Evolutionary conservation across 2,888 invertebrate genomes (phyloP).

Genomic region (Ophion ventricosus): DNA sequence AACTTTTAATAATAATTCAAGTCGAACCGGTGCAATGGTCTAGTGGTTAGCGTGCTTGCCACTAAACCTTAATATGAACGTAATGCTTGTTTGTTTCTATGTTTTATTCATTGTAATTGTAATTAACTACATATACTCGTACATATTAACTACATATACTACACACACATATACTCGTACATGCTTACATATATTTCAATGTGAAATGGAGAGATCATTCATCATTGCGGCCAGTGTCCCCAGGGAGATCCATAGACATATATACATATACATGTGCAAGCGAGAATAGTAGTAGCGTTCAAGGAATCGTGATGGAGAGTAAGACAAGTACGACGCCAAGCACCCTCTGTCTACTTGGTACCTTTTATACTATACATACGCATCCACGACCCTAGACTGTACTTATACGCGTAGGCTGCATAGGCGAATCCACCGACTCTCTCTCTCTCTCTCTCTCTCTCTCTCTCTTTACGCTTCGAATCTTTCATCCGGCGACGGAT

Average conservation of each 20-base stretch:
- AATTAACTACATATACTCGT: no score
- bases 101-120: no score
- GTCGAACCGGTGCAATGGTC: no score
- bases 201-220: conserved; percentile 40
- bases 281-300: conserved; percentile 48
- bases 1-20: no score
- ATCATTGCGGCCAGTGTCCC: conserved; percentile 24
- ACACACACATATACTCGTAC: not conserved
- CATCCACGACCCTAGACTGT: not conserved
- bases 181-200: no score
- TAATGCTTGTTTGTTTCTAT: no score
- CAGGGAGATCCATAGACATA: conserved; percentile 25
- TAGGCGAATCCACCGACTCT: conserved; percentile 20
- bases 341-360: conserved; percentile 53
- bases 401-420: conserved; percentile 30
- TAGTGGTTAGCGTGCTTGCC: no score
- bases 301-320: conserved; percentile 48
- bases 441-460: conserved; percentile 36
- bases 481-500: conserved; percentile 49
- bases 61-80: no score
- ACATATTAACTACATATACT: no score
- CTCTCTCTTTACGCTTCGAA: conserved; percentile 43
- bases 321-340: conserved; percentile 46
- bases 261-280: conserved; percentile 14
- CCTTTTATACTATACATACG: conserved; percentile 37